Conservation (phyloP, 2,888 invertebrate species). For the Pilophorus perplexus region DNA sequence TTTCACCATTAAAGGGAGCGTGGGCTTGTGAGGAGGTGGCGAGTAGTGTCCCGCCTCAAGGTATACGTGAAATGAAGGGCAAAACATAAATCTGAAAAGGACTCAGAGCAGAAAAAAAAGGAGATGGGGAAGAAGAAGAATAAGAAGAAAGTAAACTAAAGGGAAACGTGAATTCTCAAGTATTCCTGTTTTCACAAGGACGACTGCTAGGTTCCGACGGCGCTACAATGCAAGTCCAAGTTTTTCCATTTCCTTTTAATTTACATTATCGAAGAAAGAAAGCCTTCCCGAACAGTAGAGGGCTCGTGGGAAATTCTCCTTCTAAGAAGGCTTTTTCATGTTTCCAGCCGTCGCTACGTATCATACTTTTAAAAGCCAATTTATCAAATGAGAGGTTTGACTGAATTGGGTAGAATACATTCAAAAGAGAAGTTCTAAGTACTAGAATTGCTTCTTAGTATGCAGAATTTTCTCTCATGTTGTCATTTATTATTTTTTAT, state of each 20-base stretch:
- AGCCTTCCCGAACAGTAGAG: not conserved
- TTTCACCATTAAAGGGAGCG: not conserved
- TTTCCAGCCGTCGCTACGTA: not conserved
- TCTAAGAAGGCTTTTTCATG: not conserved
- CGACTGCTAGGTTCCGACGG: not conserved
- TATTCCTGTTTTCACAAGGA: not conserved
- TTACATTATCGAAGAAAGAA: slow-evolving; percentile 20
- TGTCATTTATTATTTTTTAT: no score
- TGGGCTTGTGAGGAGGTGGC: no score
- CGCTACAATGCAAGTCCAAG: slow-evolving; percentile 19
- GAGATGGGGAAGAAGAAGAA: slow-evolving; percentile 12
- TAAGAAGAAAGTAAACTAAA: not conserved
- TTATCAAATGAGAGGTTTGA: no score
- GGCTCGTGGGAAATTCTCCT: not conserved
- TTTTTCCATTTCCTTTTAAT: slow-evolving; percentile 24
- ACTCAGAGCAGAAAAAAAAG: no score
- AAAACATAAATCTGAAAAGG: slow-evolving; percentile 19
- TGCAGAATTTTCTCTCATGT: no score
- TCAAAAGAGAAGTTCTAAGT: no score
- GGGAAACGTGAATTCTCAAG: slow-evolving; percentile 14
- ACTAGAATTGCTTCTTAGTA: no score
- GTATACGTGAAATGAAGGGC: not conserved
- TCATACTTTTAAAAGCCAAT: no score
- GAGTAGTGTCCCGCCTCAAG: no score
- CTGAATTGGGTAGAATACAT: no score